A percentile compares a stretch with the other conserved stretches of the same genome.
Evolutionary conservation across 2,888 invertebrate genomes (phyloP).

Genomic region (Laothoe populi): DNA sequence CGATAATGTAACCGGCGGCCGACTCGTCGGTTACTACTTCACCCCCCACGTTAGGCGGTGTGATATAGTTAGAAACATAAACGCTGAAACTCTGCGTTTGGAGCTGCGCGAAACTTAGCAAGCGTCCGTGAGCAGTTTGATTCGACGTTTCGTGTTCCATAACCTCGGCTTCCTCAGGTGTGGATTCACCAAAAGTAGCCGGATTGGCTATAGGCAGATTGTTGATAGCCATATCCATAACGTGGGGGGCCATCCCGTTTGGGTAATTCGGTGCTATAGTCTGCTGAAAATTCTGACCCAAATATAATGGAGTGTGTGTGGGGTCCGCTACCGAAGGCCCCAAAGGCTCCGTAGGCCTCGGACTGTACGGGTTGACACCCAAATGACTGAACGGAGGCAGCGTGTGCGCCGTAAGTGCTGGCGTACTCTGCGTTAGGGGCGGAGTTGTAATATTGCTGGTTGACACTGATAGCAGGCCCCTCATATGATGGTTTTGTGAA

Average conservation of each 20-base stretch:
- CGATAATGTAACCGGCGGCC: constrained; percentile 78
- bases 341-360: constrained; percentile 86
- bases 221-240: constrained; percentile 90
- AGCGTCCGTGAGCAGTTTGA: constrained; percentile 74
- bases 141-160: constrained; percentile 77
- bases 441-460: constrained; percentile 87
- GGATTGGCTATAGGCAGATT: constrained; percentile 88
- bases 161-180: constrained; percentile 77
- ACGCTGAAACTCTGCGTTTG: constrained; percentile 84
- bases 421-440: constrained; percentile 83
- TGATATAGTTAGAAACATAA: constrained; percentile 84
- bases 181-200: constrained; percentile 93
- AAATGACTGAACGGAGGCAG: constrained; percentile 85
- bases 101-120: constrained; percentile 88
- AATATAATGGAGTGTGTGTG: constrained; percentile 86
- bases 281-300: constrained; percentile 85
- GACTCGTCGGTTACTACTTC: constrained; percentile 84
- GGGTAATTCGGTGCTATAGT: constrained; percentile 89
- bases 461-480: constrained; percentile 95
- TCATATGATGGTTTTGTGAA: constrained; percentile 93
- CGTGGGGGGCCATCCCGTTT: constrained; percentile 95
- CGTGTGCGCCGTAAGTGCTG: constrained; percentile 83
- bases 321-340: constrained; percentile 84
- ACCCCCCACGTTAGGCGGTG: constrained; percentile 92
- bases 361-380: constrained; percentile 85